Evolutionary conservation across 53 echinoderm and acorn worm species (phyloP), one percentile per base, ranked within the genome.

Genomic region (Luidia sarsii): DNA sequence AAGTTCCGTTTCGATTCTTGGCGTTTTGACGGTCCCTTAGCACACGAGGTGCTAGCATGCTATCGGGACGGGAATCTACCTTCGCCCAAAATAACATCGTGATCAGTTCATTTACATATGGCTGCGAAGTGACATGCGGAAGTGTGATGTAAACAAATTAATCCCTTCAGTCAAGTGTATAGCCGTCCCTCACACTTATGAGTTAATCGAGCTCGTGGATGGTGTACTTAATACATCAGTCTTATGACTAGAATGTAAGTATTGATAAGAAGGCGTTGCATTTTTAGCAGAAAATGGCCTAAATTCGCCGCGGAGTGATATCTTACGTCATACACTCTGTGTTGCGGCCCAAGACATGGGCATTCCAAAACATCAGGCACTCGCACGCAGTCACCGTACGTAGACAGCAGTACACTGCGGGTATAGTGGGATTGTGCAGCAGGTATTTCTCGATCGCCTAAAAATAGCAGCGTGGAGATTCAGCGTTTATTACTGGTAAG

Each of bases 11-110:
- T 6, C 36, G 14, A 39, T 7, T 37, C 59, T 39, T 37, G 25
- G 39, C 16, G 3, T 65, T 18, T 39, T 1, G 37, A 2, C 3
- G 6, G 30, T 22, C 14, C 21, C 9, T 15, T 37, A 4, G 21
- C 65, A 21, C 33, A 65, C 37, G 41, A 6, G 41, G 41, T 41
- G 41, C 37, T 65, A 33, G 27, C 31, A 56, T 77, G 61, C 43
- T 56, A 74, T 74, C 70, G 61, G 24, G 62, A 83, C 39, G 84
- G 84, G 84, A 84, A 84, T 73, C 77, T 73, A 84, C 84, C 83
- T 70, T 60, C 73, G 70, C 84, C 73, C 84, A 84, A 84, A 84
- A 84, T 84, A 84, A 77, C 77, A 77, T 77, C 77, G 61, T 77
- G 77, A 77, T 77, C 77, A 60, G 60, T 60, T 77, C 77, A 77